These are phyloP conservation scores for Dichetophora obliterata DNA, from an alignment of 2,888 invertebrate species.

Conservation along the genomic window DNA sequence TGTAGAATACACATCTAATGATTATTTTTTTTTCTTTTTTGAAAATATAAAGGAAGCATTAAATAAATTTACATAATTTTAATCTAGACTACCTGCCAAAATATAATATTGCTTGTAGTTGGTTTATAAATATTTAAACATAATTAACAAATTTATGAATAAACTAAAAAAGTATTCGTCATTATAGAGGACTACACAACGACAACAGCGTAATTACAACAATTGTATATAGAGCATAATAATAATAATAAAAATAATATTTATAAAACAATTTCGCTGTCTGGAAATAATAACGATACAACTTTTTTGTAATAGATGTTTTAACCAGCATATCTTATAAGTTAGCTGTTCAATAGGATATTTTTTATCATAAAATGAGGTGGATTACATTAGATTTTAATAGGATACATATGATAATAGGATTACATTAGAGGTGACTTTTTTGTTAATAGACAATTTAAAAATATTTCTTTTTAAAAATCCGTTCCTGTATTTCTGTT, in stretches of 20 bases:
- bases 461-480: too few relatives aligned
- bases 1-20: not conserved
- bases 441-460: too few relatives aligned
- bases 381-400: too few relatives aligned
- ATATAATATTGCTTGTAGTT: not conserved
- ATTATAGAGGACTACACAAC: conserved; percentile 6
- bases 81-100: not conserved
- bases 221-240: conserved; percentile 17
- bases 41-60: conserved; percentile 1
- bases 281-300: too few relatives aligned
- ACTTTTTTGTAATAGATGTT: too few relatives aligned
- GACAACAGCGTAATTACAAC: conserved; percentile 5
- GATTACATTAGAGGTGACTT: too few relatives aligned
- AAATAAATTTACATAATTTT: conserved; percentile 9
- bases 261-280: conserved; percentile 4
- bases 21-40: not conserved
- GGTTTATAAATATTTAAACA: conserved; percentile 20
- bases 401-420: conserved; percentile 14
- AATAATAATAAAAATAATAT: conserved; percentile 31
- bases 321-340: too few relatives aligned
- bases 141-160: conserved; percentile 25
- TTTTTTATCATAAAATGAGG: too few relatives aligned
- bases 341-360: too few relatives aligned
- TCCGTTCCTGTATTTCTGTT: too few relatives aligned
- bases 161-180: conserved; percentile 9